These are phyloP conservation scores for Platysternon megacephalum DNA, from an alignment of 2,113 vertebrate genomes.

Conservation along the genomic window DNA sequence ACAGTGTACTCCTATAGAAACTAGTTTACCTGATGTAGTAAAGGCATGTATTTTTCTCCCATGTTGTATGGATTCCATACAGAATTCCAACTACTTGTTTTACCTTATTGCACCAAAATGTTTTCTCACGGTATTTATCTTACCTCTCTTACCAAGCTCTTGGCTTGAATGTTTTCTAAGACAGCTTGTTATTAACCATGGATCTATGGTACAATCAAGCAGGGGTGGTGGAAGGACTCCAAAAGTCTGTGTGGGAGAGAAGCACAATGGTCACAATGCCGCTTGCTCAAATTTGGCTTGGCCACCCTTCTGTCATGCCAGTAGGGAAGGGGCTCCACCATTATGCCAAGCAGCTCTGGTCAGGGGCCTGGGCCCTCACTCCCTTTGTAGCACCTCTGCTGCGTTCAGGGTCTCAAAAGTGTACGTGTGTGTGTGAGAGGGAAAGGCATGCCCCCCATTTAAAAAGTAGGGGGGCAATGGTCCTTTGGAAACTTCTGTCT, in stretches of 20 bases:
- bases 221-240: background rate
- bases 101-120: background rate
- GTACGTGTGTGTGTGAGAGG: no score
- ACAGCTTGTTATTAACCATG: background rate
- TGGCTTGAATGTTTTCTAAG: background rate
- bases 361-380: no score
- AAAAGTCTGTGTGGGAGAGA: background rate
- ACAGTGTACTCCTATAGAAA: background rate
- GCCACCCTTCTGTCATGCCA: background rate
- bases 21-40: background rate
- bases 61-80: background rate
- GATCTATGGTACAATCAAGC: background rate
- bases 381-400: background rate
- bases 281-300: background rate
- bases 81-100: background rate
- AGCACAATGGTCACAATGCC: background rate
- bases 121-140: background rate
- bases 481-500: background rate
- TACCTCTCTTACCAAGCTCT: background rate
- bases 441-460: background rate
- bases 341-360: background rate
- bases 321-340: background rate
- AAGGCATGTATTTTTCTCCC: background rate
- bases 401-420: background rate
- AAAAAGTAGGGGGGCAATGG: background rate